phyloP scores from a whole-genome alignment of 2,113 vertebrate species.

The Puffinus mauretanicus region DNA sequence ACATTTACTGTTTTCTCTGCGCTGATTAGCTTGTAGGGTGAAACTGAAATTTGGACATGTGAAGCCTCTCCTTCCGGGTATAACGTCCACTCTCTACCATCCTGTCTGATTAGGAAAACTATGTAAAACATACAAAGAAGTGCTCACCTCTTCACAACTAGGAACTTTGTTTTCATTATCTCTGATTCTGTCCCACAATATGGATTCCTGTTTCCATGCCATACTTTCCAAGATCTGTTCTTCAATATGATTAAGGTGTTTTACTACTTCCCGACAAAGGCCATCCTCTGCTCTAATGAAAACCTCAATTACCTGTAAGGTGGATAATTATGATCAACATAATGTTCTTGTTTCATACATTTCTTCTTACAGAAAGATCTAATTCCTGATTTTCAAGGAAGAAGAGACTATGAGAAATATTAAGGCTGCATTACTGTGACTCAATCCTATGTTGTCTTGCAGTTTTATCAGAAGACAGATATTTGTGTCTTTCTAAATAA shows the following conservation, averaged over 20 bases:
- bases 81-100: not conserved
- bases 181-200: constrained; percentile 86
- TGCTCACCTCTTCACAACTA: constrained; percentile 83
- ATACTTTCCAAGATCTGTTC: constrained; percentile 92
- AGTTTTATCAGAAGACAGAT: not conserved
- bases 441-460: rapidly evolving
- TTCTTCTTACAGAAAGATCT: not conserved
- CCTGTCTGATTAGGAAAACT: not conserved
- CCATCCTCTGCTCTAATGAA: constrained; percentile 91
- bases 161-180: constrained; percentile 83
- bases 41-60: not conserved
- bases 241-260: constrained; percentile 92
- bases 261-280: constrained; percentile 90
- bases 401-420: not conserved
- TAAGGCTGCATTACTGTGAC: not conserved
- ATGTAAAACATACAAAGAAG: rapidly evolving
- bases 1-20: not conserved
- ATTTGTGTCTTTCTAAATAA: not conserved
- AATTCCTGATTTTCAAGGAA: not conserved
- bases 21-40: not conserved
- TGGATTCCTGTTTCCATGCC: constrained; percentile 87
- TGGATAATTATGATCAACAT: not conserved
- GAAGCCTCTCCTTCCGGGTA: not conserved
- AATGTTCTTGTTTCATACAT: not conserved
- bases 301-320: constrained; percentile 89